Evolutionary conservation across 2,888 invertebrate species (phyloP).

Genomic region (Cryptus armator): DNA sequence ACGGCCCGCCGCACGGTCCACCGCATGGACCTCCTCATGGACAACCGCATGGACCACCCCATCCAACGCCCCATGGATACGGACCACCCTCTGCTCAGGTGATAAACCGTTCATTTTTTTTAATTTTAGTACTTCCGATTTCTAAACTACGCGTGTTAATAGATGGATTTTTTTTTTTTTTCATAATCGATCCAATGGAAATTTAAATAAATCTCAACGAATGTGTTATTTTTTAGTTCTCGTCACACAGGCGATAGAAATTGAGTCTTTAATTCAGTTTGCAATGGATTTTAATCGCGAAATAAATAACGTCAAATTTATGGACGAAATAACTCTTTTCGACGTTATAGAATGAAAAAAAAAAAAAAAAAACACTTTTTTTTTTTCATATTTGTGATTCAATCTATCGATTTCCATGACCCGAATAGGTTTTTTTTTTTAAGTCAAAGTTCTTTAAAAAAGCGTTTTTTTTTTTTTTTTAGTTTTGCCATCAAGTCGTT

Average conservation of each 20-base stretch:
- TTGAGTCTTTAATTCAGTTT: background rate
- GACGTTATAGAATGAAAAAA: no score
- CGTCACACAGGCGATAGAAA: background rate
- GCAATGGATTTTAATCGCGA: background rate
- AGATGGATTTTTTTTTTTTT: background rate
- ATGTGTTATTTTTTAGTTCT: background rate
- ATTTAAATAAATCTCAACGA: background rate
- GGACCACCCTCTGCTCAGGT: constrained; percentile 86
- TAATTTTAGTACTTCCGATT: background rate
- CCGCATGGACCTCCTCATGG: constrained; percentile 89
- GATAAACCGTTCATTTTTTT: constrained; percentile 6
- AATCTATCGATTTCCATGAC: no score
- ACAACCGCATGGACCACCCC: constrained; percentile 88
- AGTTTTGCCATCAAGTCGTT: background rate
- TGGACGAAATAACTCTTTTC: no score
- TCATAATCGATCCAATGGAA: background rate
- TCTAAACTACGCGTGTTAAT: background rate
- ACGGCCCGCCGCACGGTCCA: constrained; percentile 89
- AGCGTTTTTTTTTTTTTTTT: no score
- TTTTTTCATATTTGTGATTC: no score
- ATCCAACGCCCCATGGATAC: constrained; percentile 86
- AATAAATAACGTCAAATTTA: no score
- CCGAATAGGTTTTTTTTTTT: no score
- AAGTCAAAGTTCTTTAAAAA: no score
- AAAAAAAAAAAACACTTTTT: no score